phyloP scores from a whole-genome alignment of 2,888 invertebrate species.

The Spodoptera exigua region DNA sequence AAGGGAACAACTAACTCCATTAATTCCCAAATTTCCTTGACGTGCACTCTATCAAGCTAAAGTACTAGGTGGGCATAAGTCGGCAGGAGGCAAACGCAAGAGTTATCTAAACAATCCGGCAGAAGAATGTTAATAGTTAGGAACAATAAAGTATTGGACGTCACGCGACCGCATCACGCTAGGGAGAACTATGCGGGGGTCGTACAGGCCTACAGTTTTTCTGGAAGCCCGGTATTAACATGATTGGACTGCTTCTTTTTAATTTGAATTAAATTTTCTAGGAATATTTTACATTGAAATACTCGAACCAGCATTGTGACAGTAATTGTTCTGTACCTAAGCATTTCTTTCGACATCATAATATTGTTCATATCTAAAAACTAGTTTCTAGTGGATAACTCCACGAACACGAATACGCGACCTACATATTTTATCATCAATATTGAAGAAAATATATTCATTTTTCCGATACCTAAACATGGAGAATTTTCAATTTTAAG shows the following conservation, averaged over 20 bases:
- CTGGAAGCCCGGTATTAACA: slow-evolving; percentile 43
- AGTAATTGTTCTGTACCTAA: too few species aligned
- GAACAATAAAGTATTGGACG: slow-evolving; percentile 76
- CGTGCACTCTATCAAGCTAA: slow-evolving; percentile 41
- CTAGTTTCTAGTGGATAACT: slow-evolving; percentile 20
- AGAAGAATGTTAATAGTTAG: slow-evolving; percentile 87
- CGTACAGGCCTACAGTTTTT: slow-evolving; percentile 33
- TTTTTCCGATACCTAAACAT: slow-evolving; percentile 76
- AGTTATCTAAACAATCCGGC: slow-evolving; percentile 86
- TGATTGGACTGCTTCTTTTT: slow-evolving; percentile 34
- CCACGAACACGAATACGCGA: slow-evolving; percentile 27
- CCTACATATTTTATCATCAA: slow-evolving; percentile 48
- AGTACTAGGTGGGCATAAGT: slow-evolving; percentile 53
- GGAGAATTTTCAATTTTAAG: slow-evolving; percentile 88
- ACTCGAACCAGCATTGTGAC: too few species aligned
- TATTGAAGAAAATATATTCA: slow-evolving; percentile 50
- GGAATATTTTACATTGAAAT: not conserved
- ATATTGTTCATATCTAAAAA: not conserved
- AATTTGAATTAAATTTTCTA: slow-evolving; percentile 20
- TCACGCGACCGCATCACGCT: slow-evolving; percentile 82
- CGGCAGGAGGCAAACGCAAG: slow-evolving; percentile 52
- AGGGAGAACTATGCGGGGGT: slow-evolving; percentile 62
- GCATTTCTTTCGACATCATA: too few species aligned
- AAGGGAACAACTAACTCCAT: slow-evolving; percentile 15
- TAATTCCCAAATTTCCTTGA: slow-evolving; percentile 39